Percentiles rank a stretch among this genome's conserved stretches.
These are phyloP conservation scores for Xenopus petersii DNA, from an alignment of 2,797 vertebrate species.

Conservation along the genomic window DNA sequence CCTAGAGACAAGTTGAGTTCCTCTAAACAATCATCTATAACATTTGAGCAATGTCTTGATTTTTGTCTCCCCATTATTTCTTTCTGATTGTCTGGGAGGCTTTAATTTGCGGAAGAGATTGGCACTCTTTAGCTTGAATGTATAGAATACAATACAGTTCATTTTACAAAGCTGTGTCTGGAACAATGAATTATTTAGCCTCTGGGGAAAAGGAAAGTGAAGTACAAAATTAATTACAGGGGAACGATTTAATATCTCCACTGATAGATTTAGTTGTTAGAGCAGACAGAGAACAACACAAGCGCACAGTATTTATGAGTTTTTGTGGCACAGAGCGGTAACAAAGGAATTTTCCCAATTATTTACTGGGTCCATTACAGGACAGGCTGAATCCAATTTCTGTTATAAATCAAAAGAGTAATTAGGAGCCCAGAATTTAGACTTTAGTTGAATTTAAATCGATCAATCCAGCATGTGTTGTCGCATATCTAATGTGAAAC, in stretches of 20 bases:
- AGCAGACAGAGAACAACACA: background rate
- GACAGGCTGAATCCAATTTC: background rate
- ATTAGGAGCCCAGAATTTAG: background rate
- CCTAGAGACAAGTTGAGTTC: too few relatives aligned
- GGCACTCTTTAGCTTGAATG: too few relatives aligned
- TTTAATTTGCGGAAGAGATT: too few relatives aligned
- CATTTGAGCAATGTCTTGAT: too few relatives aligned
- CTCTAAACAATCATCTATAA: too few relatives aligned
- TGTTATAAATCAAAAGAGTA: background rate
- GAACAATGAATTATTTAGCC: background rate
- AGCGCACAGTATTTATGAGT: background rate
- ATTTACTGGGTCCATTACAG: background rate
- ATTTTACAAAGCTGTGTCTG: background rate
- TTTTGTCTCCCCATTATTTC: too few relatives aligned
- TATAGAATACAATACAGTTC: background rate
- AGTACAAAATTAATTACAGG: background rate
- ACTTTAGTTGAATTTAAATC: background rate
- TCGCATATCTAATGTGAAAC: background rate
- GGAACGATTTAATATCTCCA: background rate
- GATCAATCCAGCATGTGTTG: background rate
- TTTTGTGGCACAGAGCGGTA: background rate
- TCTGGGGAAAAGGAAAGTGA: background rate
- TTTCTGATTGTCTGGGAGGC: too few relatives aligned
- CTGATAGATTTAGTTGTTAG: background rate
- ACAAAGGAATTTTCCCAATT: constrained; percentile 1